Evolutionary conservation across 2,888 invertebrate species (phyloP).

Genomic region (Drosophila meridiana): DNA sequence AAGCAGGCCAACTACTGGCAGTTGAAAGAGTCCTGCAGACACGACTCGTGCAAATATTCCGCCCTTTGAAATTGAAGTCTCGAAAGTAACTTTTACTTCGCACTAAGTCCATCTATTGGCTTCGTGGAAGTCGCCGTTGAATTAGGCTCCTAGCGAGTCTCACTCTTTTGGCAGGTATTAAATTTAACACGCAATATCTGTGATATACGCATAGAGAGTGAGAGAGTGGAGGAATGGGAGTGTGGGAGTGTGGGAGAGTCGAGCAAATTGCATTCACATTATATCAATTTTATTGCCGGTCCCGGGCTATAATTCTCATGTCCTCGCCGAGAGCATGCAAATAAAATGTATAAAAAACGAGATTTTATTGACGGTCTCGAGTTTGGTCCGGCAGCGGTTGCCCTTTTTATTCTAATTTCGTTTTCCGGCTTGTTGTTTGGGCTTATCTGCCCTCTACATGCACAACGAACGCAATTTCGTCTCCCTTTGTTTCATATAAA

Average conservation of each 20-base stretch:
- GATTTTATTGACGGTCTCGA: constrained; percentile 69
- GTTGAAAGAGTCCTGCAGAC: neutral
- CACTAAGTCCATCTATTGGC: constrained; percentile 25
- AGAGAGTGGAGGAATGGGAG: neutral
- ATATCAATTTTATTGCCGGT: constrained; percentile 68
- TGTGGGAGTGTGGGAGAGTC: constrained; percentile 6
- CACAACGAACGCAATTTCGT: constrained; percentile 6
- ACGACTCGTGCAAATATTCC: constrained; percentile 4
- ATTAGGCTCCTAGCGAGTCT: neutral
- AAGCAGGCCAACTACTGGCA: constrained; percentile 41
- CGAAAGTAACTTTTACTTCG: constrained; percentile 15
- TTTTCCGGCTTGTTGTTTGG: constrained; percentile 19
- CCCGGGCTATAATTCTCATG: constrained; percentile 38
- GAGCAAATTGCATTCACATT: constrained; percentile 65
- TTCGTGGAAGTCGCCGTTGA: constrained; percentile 3
- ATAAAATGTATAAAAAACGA: constrained; percentile 63
- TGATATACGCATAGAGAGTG: neutral
- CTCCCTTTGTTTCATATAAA: constrained; percentile 57
- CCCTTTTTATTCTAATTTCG: constrained; percentile 60
- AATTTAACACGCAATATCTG: constrained; percentile 11
- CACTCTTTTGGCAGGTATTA: constrained; percentile 10
- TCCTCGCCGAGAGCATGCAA: constrained; percentile 64
- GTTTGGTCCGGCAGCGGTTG: constrained; percentile 25
- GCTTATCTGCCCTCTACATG: constrained; percentile 46
- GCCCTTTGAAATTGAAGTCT: neutral